phyloP scores from a whole-genome alignment of 2,113 vertebrate species.

The Numenius arquata region DNA sequence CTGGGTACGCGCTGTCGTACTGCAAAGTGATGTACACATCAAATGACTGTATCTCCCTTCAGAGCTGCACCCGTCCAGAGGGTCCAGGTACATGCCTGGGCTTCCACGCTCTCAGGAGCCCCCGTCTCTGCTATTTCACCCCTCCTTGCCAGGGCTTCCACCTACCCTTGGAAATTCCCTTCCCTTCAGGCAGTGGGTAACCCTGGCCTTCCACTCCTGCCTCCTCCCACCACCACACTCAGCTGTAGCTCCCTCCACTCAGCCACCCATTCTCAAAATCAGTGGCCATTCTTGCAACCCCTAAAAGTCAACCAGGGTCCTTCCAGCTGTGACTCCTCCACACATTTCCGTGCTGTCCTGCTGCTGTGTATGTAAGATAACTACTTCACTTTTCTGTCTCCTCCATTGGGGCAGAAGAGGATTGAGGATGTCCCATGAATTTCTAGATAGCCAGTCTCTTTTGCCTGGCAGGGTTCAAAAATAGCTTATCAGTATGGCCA shows the following conservation, averaged over 20 bases:
- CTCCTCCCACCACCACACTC: neutral
- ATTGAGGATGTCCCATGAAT: neutral
- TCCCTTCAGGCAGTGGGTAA: neutral
- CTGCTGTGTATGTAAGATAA: neutral
- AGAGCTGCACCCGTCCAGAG: neutral
- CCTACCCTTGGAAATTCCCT: neutral
- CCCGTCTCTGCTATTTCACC: neutral
- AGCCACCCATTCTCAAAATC: neutral
- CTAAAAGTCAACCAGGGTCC: neutral
- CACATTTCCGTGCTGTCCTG: neutral
- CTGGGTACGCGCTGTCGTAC: rapidly evolving
- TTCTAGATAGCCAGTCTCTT: neutral
- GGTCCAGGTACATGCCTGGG: neutral
- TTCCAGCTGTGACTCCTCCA: neutral
- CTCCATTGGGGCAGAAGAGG: neutral
- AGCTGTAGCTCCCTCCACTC: neutral
- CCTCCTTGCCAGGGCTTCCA: neutral
- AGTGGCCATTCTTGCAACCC: neutral
- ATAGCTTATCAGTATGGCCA: neutral
- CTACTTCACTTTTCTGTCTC: neutral
- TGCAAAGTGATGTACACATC: rapidly evolving
- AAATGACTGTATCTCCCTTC: rapidly evolving
- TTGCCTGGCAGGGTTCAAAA: neutral
- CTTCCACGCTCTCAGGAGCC: neutral
- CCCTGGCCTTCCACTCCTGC: neutral